phyloP scores from a whole-genome alignment of 2,797 vertebrate genomes.

The Parauchenoglanis punctatus region DNA sequence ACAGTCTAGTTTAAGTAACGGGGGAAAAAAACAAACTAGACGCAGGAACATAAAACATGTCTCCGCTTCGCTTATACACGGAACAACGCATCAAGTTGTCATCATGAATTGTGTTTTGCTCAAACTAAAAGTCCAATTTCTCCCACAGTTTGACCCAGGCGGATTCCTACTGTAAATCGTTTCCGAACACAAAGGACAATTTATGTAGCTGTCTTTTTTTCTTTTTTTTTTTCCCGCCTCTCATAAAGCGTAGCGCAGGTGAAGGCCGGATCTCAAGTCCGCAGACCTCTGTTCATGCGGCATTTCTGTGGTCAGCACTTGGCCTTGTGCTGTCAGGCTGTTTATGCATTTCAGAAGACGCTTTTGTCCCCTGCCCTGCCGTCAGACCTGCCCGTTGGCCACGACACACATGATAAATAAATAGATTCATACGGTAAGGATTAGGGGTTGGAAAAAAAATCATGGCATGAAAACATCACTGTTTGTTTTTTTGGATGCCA shows the following conservation, averaged over 20 bases:
- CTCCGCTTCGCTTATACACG: not conserved
- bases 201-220: conserved; percentile 53
- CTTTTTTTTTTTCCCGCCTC: conserved; percentile 44
- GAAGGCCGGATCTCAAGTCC: conserved; percentile 23
- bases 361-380: not conserved
- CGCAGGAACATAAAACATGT: not conserved
- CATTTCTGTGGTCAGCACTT: not conserved
- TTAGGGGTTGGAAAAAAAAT: not conserved
- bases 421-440: not conserved
- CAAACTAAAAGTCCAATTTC: conserved; percentile 27
- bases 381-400: not conserved
- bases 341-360: conserved; percentile 5
- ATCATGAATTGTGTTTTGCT: conserved; percentile 21
- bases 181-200: conserved; percentile 52
- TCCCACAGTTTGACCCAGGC: conserved; percentile 23
- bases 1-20: not conserved
- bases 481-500: not conserved
- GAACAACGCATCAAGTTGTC: not conserved
- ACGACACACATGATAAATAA: not conserved
- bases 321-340: conserved; percentile 4
- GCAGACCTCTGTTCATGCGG: conserved; percentile 2
- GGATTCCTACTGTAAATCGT: conserved; percentile 1
- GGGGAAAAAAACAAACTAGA: not conserved
- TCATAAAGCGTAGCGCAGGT: conserved; percentile 28
- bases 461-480: no score